A percentile compares a stretch with the other conserved stretches of the same genome.
Evolutionary conservation across 1,140 invertebrate genomes (phyloP).

Genomic region (Gryon sp.): DNA sequence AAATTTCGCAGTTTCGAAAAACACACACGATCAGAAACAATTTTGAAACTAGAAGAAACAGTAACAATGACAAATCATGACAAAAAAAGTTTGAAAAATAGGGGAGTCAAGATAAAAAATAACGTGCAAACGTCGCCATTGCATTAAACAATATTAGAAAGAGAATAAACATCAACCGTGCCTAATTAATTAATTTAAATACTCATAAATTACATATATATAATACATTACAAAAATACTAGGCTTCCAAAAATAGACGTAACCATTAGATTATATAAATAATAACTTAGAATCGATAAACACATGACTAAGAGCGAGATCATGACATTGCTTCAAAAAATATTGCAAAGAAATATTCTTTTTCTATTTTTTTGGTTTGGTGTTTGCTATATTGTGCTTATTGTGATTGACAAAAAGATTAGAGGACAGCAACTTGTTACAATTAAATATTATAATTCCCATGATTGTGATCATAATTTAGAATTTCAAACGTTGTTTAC

Average conservation of each 20-base stretch:
- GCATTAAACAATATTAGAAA: too few species aligned
- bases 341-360: not conserved
- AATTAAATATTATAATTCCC: not conserved
- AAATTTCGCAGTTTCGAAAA: conserved; percentile 2
- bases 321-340: conserved; percentile 7
- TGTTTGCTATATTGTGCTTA: not conserved
- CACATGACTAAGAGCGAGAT: conserved; percentile 9
- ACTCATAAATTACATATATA: conserved; percentile 8
- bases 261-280: not conserved
- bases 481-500: too few species aligned
- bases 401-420: not conserved
- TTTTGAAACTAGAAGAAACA: too few species aligned
- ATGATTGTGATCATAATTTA: too few species aligned
- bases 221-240: conserved; percentile 16
- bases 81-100: not conserved
- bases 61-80: conserved; percentile 1
- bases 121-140: conserved; percentile 17
- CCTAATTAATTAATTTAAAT: too few species aligned
- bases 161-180: too few species aligned
- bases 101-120: too few species aligned
- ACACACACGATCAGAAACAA: too few species aligned
- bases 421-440: too few species aligned
- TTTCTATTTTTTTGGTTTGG: too few species aligned
- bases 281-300: not conserved
- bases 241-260: not conserved